Evolutionary conservation across 1,140 invertebrate species (phyloP), one percentile per base, ranked within the genome.

Genomic region (Drosophila kanapiae): DNA sequence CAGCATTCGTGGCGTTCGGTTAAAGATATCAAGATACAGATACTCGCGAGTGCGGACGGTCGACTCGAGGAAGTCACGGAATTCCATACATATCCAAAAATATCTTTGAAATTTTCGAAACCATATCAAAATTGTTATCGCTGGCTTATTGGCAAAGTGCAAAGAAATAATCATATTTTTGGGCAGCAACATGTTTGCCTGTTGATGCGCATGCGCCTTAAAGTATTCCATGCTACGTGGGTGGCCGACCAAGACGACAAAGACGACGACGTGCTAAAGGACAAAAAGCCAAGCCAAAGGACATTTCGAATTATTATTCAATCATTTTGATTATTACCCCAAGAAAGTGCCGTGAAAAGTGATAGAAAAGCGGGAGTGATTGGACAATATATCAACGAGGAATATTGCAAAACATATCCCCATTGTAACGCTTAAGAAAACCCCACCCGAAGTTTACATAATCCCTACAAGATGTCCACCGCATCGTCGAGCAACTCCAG

Each of bases 251-350:
- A 53, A n/a, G 48, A 51, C 49, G 1, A n/a, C 38, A 14, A n/a
- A n/a, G n/a, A 31, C 48, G n/a, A 35, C 49, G 38, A 56, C 40
- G 65, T 65, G 57, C 43, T 70, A 88, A 84, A 90, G 84, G 85
- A 80, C 84, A 84, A 70, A 82, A 45, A 59, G 47, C 64, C 72
- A 67, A 54, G 70, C n/a, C 43, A 88, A 78, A 88, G 81, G 85
- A 88, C 85, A 82, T 79, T 79, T 27, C 70, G 37, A 56, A 79
- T 87, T 87, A 86, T 90, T 90, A 91, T 64, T 82, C 75, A 90
- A 90, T 61, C 76, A 68, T 35, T 74, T 49, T 1, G 0, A 51
- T 35, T 31, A n/a, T 23, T 51, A 68, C 27, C n/a, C 49, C 56
- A 10, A 10, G 18, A 40, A 42, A 64, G 76, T 65, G 45, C 27